phyloP scores from a whole-genome alignment of 2,888 invertebrate species.

The Calameuta idolon region DNA sequence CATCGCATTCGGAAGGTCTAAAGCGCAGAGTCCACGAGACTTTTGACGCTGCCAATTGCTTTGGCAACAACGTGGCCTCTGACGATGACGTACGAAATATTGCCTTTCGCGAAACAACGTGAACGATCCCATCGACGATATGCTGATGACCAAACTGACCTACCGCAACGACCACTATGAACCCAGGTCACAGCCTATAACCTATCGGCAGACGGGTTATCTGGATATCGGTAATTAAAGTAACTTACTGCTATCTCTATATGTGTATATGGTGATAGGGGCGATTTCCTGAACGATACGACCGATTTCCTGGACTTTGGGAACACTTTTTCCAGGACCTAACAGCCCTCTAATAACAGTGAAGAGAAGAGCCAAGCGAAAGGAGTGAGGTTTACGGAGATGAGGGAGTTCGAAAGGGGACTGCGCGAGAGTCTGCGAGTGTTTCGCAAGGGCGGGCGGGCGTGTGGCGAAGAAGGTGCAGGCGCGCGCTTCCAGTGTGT shows the following conservation, averaged over 20 bases:
- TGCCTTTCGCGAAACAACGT: not conserved
- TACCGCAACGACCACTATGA: constrained; percentile 42
- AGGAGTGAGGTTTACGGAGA: constrained; percentile 10
- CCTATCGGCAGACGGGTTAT: constrained; percentile 13
- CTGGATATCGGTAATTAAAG: not conserved
- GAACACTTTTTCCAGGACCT: not conserved
- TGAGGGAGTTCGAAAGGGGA: not conserved
- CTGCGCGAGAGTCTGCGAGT: not conserved
- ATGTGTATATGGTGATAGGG: not conserved
- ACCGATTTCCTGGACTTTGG: not conserved
- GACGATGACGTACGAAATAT: not conserved
- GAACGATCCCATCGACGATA: not conserved
- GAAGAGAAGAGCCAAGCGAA: constrained; percentile 9
- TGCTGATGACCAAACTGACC: constrained; percentile 31
- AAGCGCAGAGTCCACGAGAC: not conserved
- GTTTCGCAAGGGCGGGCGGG: constrained; percentile 10
- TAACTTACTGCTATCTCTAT: not conserved
- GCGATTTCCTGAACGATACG: not conserved
- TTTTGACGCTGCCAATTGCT: not conserved
- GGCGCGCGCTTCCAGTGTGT: constrained; percentile 10
- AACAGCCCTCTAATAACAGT: not conserved
- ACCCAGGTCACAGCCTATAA: constrained; percentile 36
- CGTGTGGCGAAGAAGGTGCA: not conserved
- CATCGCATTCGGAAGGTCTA: not conserved
- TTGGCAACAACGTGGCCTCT: not conserved